These are phyloP conservation scores for Litoditis marina DNA, from an alignment of 2,888 invertebrate species.

Conservation along the genomic window DNA sequence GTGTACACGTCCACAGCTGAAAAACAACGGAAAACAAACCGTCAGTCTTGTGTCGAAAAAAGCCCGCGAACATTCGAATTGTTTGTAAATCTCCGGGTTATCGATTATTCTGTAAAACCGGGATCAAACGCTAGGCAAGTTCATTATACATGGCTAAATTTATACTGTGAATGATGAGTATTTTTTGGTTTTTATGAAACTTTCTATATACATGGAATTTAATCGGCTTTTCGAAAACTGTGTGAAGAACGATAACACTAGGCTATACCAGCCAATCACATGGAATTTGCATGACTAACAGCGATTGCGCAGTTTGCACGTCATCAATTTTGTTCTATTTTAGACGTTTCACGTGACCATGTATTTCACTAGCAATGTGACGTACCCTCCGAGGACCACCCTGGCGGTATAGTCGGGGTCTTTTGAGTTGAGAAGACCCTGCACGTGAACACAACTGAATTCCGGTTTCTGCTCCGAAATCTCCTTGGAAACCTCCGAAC, in stretches of 20 bases:
- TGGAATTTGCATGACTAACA: no score
- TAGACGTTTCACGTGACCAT: no score
- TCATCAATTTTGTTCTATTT: no score
- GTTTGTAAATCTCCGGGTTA: conserved; percentile 33
- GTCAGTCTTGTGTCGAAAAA: conserved; percentile 47
- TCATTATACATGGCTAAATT: neutral
- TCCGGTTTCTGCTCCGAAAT: conserved; percentile 49
- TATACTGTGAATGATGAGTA: neutral
- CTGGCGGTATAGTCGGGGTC: conserved; percentile 37
- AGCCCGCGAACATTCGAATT: conserved; percentile 36
- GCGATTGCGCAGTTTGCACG: no score
- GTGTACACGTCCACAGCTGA: no score
- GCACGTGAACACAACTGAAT: conserved; percentile 45
- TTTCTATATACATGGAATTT: neutral
- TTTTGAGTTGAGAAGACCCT: conserved; percentile 37
- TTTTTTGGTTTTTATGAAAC: neutral
- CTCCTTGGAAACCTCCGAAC: conserved; percentile 43
- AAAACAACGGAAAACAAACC: no score
- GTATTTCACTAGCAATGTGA: no score
- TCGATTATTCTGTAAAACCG: conserved; percentile 38
- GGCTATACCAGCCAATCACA: no score
- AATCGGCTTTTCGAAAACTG: no score
- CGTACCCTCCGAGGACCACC: conserved; percentile 37
- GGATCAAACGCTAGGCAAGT: neutral
- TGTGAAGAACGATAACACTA: no score